Evolutionary conservation across 2,888 invertebrate genomes (phyloP), one percentile per base, ranked within the genome.

Genomic region (Carpatolechia fugitivella): DNA sequence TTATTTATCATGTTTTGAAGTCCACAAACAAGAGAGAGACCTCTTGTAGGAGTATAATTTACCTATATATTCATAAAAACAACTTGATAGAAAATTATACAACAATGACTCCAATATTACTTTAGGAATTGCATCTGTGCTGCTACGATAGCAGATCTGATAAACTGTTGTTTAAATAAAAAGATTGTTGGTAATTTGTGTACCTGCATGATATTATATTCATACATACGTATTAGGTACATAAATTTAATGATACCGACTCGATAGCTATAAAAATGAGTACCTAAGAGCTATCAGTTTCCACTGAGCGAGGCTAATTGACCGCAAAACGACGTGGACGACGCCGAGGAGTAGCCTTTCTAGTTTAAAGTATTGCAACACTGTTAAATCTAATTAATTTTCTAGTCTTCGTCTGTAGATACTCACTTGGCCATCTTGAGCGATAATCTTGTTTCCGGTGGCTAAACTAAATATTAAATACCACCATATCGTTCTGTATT

Each of bases 361-460:
- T 60, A 57, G 55, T 29, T 33, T 7, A 58, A 50, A 57, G 52
- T 69, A 70, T 69, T 70, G 66, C 62, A 44, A 66, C 67, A 64
- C 54, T 68, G 62, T 62, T 55, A 33, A 62, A 63, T 57, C 62
- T 56, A 60, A 63, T 61, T 54, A 66, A 65, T 63, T 50, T 50
- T n/a, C 44, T 44, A 44, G 6, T 20, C 29, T 59, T 60, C 29
- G n/a, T n/a, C n/a, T n/a, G n/a, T n/a, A n/a, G n/a, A 46, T 40
- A 83, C 87, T 83, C 68, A 88, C 88, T 88, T 88, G 68, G 88
- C 85, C 88, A 88, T 88, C 72, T 80, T 85, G 74, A 59, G 58
- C 52, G 57, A 38, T 63, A 59, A 58, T 54, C 63, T 56, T 31
- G 36, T 59, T 61, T 60, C 64, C 51, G 52, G 58, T 48, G 56